phyloP scores from a whole-genome alignment of 2,797 vertebrate genomes.

The Aselliscus stoliczkanus region DNA sequence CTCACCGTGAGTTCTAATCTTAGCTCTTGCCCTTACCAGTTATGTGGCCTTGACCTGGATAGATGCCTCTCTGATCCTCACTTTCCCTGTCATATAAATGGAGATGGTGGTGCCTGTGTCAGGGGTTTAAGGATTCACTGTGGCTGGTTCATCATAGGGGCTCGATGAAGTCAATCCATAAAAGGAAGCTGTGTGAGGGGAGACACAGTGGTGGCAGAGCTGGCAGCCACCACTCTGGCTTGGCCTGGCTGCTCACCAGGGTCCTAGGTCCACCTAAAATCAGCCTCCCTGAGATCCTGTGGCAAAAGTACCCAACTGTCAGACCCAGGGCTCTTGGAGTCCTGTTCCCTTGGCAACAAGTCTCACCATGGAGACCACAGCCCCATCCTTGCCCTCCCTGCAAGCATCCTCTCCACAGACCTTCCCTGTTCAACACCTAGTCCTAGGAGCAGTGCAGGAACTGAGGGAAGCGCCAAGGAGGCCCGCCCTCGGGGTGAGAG shows the following conservation, averaged over 20 bases:
- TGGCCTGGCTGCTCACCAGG: background rate
- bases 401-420: slow-evolving; percentile 39
- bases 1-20: background rate
- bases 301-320: slow-evolving; percentile 65
- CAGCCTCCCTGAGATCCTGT: slow-evolving; percentile 38
- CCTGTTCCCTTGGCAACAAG: slow-evolving; percentile 78
- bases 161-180: background rate
- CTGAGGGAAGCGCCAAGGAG: background rate
- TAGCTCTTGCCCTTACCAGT: background rate
- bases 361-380: slow-evolving; percentile 76
- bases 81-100: background rate
- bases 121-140: background rate
- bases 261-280: background rate
- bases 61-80: background rate
- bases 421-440: slow-evolving; percentile 37
- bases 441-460: background rate
- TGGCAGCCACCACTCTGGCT: background rate
- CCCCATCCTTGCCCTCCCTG: slow-evolving; percentile 65
- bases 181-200: background rate
- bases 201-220: no score
- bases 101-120: background rate
- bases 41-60: background rate
- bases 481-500: background rate
- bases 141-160: background rate
- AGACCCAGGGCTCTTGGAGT: slow-evolving; percentile 62